Evolutionary conservation across 2,797 vertebrate genomes (phyloP).

Genomic region (Okamejei kenojei): DNA sequence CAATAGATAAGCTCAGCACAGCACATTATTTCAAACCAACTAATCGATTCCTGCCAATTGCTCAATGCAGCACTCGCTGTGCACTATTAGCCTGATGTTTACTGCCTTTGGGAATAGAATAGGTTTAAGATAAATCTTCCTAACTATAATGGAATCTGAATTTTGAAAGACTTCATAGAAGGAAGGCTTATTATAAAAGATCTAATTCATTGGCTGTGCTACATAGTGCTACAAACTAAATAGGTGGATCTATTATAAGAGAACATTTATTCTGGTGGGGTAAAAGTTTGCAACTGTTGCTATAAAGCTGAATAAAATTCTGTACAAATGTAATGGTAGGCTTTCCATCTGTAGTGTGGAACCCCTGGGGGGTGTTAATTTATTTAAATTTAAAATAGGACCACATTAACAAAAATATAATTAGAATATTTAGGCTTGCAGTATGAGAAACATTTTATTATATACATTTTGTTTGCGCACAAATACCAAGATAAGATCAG

Average conservation of each 20-base stretch:
- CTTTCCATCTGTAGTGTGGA: background rate
- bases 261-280: background rate
- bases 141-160: background rate
- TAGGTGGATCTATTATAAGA: background rate
- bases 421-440: background rate
- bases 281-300: background rate
- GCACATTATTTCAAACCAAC: too few species aligned
- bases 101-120: too few species aligned
- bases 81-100: too few species aligned
- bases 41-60: too few species aligned
- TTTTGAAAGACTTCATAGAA: background rate
- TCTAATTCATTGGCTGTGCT: background rate
- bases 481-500: background rate
- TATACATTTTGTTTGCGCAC: background rate
- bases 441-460: conserved; percentile 14
- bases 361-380: background rate
- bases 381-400: conserved; percentile 16
- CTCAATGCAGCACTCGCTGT: too few species aligned
- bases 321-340: background rate
- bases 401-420: background rate
- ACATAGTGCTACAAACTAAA: background rate
- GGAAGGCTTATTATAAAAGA: background rate
- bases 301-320: background rate
- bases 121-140: too few species aligned
- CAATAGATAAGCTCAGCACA: too few species aligned